Evolutionary conservation across 2,888 invertebrate species (phyloP).

Genomic region (Amiota minor): DNA sequence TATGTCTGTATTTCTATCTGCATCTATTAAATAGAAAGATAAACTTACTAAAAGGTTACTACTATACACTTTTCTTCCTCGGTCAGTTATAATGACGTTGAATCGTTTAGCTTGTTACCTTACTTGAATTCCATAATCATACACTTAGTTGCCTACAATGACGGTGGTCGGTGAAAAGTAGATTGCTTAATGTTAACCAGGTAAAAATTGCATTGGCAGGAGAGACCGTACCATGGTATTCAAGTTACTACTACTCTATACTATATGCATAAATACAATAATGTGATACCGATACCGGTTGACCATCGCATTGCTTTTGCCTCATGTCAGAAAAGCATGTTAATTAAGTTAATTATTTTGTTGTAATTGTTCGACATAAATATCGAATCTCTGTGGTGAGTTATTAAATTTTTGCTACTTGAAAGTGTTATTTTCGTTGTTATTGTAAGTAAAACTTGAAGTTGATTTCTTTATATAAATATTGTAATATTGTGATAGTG

Average conservation of each 20-base stretch:
- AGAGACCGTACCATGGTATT: background rate
- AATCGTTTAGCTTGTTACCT: background rate
- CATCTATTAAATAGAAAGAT: background rate
- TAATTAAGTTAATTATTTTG: slow-evolving; percentile 53
- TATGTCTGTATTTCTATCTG: background rate
- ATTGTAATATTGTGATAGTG: background rate
- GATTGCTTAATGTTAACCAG: slow-evolving; percentile 21
- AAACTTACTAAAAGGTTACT: slow-evolving; percentile 11
- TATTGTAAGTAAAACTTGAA: slow-evolving; percentile 5
- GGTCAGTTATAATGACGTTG: background rate
- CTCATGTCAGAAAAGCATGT: slow-evolving; percentile 54
- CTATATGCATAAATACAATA: slow-evolving; percentile 12
- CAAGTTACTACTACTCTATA: too few relatives aligned
- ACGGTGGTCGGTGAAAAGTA: slow-evolving; percentile 2
- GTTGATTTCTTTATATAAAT: background rate
- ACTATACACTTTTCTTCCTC: background rate
- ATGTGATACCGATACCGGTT: slow-evolving; percentile 50
- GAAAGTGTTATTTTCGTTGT: background rate
- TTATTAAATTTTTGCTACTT: slow-evolving; percentile 14
- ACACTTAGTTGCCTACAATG: background rate
- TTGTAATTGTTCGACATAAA: slow-evolving; percentile 19
- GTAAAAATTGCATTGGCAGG: slow-evolving; percentile 18
- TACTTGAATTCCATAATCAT: slow-evolving; percentile 23
- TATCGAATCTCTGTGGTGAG: slow-evolving; percentile 6
- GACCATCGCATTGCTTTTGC: slow-evolving; percentile 58